Conservation (phyloP, 2,113 vertebrate species). For the Oostethus manadensis region DNA sequence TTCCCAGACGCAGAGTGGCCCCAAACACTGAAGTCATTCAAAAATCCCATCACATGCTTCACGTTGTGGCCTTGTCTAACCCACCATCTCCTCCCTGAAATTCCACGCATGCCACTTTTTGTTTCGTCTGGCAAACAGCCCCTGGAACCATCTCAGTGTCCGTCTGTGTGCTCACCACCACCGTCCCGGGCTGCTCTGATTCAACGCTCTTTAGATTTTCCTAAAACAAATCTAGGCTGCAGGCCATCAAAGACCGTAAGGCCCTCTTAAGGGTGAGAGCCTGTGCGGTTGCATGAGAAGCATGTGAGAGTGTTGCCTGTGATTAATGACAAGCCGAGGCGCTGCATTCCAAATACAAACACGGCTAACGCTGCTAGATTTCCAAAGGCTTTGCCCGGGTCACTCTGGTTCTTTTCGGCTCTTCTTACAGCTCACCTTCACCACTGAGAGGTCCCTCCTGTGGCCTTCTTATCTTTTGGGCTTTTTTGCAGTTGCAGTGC, state of each 20-base stretch:
- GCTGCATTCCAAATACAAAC: conserved; percentile 44
- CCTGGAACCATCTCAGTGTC: conserved; percentile 49
- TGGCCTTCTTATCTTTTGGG: conserved; percentile 24
- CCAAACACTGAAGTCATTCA: conserved; percentile 64
- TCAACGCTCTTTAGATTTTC: conserved; percentile 51
- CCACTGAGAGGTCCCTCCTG: conserved; percentile 18
- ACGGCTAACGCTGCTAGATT: conserved; percentile 22
- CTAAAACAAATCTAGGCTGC: conserved; percentile 54
- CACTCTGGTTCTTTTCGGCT: conserved; percentile 21
- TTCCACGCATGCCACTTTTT: conserved; percentile 65
- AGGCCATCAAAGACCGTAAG: conserved; percentile 35
- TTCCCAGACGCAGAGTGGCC: conserved; percentile 40
- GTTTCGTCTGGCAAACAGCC: conserved; percentile 60
- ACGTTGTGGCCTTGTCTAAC: conserved; percentile 48
- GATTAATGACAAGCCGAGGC: conserved; percentile 56
- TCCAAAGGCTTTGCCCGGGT: conserved; percentile 13
- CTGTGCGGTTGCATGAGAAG: conserved; percentile 40
- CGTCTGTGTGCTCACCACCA: conserved; percentile 46
- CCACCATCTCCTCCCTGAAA: conserved; percentile 49
- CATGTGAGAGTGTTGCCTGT: conserved; percentile 58
- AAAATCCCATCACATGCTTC: conserved; percentile 57
- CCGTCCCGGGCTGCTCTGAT: conserved; percentile 21
- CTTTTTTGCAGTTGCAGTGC: conserved; percentile 30
- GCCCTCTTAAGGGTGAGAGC: conserved; percentile 29
- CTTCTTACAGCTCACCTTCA: conserved; percentile 17